phyloP scores from a whole-genome alignment of 2,888 invertebrate genomes.

The Leptinotarsa juncta region DNA sequence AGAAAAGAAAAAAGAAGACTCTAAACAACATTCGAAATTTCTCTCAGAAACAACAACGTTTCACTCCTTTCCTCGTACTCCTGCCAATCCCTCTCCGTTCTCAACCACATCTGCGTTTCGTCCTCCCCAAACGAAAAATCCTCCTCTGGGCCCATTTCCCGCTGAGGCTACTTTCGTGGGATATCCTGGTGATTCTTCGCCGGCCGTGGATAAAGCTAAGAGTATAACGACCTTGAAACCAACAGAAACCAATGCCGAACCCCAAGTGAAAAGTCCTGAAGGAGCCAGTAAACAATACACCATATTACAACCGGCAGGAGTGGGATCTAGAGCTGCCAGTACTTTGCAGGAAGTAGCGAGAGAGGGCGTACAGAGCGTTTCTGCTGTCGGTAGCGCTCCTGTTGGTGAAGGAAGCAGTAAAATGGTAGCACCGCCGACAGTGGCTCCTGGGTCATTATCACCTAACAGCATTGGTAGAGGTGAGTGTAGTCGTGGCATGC shows the following conservation, averaged over 20 bases:
- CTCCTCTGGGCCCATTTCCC: constrained; percentile 71
- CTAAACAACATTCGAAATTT: constrained; percentile 42
- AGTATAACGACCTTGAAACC: constrained; percentile 67
- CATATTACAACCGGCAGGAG: constrained; percentile 85
- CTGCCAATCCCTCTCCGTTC: constrained; percentile 65
- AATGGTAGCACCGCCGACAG: constrained; percentile 53
- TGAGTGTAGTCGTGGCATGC: constrained; percentile 65
- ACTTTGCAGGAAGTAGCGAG: constrained; percentile 80
- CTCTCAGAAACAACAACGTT: constrained; percentile 65
- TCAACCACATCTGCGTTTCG: constrained; percentile 84
- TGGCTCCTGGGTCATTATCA: constrained; percentile 71
- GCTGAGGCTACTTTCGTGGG: constrained; percentile 83
- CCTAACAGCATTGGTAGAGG: constrained; percentile 84
- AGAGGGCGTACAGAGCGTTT: constrained; percentile 74
- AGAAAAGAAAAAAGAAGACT: constrained; percentile 64
- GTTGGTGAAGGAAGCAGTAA: constrained; percentile 60
- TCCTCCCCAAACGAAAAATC: constrained; percentile 68
- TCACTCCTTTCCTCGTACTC: constrained; percentile 57
- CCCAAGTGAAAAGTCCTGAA: constrained; percentile 63
- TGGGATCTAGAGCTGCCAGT: constrained; percentile 83
- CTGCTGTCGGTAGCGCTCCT: constrained; percentile 48
- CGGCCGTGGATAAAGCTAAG: constrained; percentile 66
- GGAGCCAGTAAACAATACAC: constrained; percentile 84
- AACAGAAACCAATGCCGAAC: constrained; percentile 50
- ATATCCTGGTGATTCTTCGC: constrained; percentile 68